A percentile compares a stretch with the other conserved stretches of the same genome.
phyloP scores from a whole-genome alignment of 2,113 vertebrate species.

The Periophthalmus modestus region DNA sequence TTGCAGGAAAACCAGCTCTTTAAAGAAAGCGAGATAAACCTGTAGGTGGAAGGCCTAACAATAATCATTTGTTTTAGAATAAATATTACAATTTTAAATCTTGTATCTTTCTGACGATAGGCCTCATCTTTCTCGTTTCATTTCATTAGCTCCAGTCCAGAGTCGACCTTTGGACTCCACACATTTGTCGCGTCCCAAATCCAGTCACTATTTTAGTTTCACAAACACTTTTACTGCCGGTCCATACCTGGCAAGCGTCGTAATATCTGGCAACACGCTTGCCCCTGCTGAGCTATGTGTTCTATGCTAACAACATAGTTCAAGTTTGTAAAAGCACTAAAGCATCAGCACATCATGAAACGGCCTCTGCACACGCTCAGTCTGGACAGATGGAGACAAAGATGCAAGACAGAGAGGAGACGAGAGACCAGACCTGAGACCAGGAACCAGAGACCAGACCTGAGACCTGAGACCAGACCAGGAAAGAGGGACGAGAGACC shows the following conservation, averaged over 20 bases:
- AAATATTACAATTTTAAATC: no score
- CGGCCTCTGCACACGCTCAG: background rate
- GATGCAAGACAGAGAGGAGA: no score
- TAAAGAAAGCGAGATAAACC: no score
- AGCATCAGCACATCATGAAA: background rate
- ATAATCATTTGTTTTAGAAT: no score
- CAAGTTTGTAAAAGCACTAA: background rate
- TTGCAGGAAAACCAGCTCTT: no score
- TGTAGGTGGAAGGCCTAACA: no score
- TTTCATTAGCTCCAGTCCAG: no score
- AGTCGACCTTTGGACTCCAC: background rate
- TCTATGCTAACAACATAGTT: background rate
- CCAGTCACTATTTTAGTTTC: background rate
- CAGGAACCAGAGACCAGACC: background rate
- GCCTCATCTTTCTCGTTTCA: no score
- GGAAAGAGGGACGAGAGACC: no score
- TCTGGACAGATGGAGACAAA: no score
- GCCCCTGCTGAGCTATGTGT: background rate
- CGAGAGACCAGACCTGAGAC: no score
- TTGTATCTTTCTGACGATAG: no score
- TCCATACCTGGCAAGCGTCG: background rate
- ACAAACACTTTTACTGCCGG: slow-evolving; percentile 2
- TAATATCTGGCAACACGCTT: background rate
- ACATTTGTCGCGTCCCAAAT: background rate
- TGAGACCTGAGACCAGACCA: background rate